Evolutionary conservation across 1,140 invertebrate species (phyloP), one percentile per base, ranked within the genome.

Genomic region (Elysia chlorotica): DNA sequence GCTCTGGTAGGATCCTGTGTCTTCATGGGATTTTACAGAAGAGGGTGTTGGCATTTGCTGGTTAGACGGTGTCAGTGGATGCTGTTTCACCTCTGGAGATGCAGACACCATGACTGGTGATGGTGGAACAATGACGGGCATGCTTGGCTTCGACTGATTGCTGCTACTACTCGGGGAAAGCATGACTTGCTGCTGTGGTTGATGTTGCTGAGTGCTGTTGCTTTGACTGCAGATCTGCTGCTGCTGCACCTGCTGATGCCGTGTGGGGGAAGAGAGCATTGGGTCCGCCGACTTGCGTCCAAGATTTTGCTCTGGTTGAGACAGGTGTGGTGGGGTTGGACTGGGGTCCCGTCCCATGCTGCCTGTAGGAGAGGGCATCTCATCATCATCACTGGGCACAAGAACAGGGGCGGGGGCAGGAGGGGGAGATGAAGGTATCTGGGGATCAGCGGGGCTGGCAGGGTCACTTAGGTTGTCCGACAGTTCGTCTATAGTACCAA

Each of bases 401-500:
- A 71, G 61, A 31, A 71, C 69, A 10, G 69, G 69, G 2, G 69
- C 69, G 17, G 69, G 69, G 23, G 69, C 69, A 38, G 69, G 69
- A 14, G 69, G 69, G 1, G 69, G 69, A n/a, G 69, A 71, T 21
- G 69, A 71, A 23, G 69, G 69, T 48, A 71, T 71, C 59, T 62
- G 59, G 17, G 69, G 69, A 23, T 41, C 57, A 28, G 30, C 48
- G 1, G 69, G 38, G 28, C 57, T 37, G 2, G 48, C n/a, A n/a
- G 36, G 4, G 37, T 71, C 69, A 53, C 69, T 71, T 30, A 62
- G 48, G 63, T 48, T 59, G 53, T 71, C 69, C 6, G 57, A 48
- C 31, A 71, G 28, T 30, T 61, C 57, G 33, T 71, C 59, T 23
- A 71, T 62, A 31, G 57, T 71, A 23, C n/a, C 59, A 71, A 71